Evolutionary conservation across 2,797 vertebrate genomes (phyloP).

Genomic region (Antrozous pallidus): DNA sequence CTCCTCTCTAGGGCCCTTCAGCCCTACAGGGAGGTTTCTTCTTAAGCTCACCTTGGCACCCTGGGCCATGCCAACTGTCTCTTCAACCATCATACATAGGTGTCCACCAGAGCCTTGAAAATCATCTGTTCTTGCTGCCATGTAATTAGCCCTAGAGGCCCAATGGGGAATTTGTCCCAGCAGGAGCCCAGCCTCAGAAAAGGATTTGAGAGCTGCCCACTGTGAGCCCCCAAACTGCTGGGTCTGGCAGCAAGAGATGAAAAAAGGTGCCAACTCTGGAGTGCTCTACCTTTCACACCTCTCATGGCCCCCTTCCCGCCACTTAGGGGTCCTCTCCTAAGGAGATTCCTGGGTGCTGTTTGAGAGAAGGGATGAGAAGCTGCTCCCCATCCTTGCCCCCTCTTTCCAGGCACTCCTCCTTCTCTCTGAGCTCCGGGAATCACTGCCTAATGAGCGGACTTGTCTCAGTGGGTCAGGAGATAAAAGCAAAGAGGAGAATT

Average conservation of each 20-base stretch:
- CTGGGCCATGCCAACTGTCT: slow-evolving; percentile 71
- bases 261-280: background rate
- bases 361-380: background rate
- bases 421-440: slow-evolving; percentile 67
- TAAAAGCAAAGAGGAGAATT: slow-evolving; percentile 80
- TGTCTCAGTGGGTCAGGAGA: slow-evolving; percentile 78
- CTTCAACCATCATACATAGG: slow-evolving; percentile 55
- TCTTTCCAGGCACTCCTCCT: slow-evolving; percentile 56
- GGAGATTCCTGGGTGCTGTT: background rate
- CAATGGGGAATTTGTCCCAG: background rate
- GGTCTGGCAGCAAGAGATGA: background rate
- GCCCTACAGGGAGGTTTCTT: slow-evolving; percentile 31
- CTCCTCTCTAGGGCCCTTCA: slow-evolving; percentile 34
- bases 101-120: slow-evolving; percentile 59
- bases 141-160: slow-evolving; percentile 48
- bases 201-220: background rate
- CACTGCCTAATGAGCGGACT: slow-evolving; percentile 75
- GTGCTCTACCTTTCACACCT: background rate
- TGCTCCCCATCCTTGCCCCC: background rate
- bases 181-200: slow-evolving; percentile 36
- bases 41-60: slow-evolving; percentile 62
- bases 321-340: background rate
- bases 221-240: background rate
- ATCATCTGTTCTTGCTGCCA: slow-evolving; percentile 39
- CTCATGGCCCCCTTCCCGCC: background rate